phyloP scores from a whole-genome alignment of 1,140 invertebrate genomes.

The Mactra quadrangularis region DNA sequence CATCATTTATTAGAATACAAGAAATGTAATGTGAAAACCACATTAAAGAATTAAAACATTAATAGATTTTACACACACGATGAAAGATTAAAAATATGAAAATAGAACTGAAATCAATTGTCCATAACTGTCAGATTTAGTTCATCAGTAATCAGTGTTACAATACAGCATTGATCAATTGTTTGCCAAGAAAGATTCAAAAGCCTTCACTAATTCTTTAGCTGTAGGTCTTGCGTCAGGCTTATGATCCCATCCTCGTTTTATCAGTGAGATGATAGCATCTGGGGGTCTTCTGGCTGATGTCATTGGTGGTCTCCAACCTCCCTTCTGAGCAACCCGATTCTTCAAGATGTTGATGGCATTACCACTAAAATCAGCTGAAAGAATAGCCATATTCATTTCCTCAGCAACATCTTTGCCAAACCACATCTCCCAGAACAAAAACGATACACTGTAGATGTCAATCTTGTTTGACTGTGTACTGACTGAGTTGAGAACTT shows the following conservation, averaged over 20 bases:
- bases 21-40: too few species aligned
- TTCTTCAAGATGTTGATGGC: conserved; percentile 11
- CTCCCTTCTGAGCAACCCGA: neutral
- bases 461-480: conserved; percentile 43
- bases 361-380: conserved; percentile 32
- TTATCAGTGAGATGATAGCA: conserved; percentile 19
- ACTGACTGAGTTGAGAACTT: conserved; percentile 22
- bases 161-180: too few species aligned
- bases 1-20: too few species aligned
- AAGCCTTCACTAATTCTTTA: conserved; percentile 5
- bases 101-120: too few species aligned
- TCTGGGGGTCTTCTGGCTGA: conserved; percentile 21
- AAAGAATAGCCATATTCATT: conserved; percentile 9
- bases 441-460: conserved; percentile 46
- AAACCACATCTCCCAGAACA: conserved; percentile 61
- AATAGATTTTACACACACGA: too few species aligned
- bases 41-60: too few species aligned
- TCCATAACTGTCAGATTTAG: too few species aligned
- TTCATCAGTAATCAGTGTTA: too few species aligned
- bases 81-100: too few species aligned
- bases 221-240: conserved; percentile 29
- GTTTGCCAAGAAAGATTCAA: conserved; percentile 16
- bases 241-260: conserved; percentile 26
- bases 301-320: conserved; percentile 31
- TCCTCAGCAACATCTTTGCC: conserved; percentile 40